These are phyloP conservation scores for Anthoptus insignis DNA, from an alignment of 2,888 invertebrate species.

Conservation along the genomic window DNA sequence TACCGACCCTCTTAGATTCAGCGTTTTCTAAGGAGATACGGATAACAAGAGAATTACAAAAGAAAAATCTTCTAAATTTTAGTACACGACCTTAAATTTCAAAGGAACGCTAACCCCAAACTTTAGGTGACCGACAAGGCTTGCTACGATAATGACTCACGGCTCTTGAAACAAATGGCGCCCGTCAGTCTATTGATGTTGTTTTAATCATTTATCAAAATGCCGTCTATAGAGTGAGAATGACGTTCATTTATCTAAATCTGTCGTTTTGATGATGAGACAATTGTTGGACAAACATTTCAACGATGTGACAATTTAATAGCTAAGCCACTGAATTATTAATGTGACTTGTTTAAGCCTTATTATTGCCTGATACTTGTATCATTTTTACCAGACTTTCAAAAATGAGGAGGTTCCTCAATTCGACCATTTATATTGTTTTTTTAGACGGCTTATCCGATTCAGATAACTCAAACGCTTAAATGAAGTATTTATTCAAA, in stretches of 20 bases:
- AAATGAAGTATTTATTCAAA: no score
- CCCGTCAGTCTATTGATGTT: neutral
- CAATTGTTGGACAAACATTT: no score
- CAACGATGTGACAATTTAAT: no score
- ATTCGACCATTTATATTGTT: no score
- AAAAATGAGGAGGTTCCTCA: no score
- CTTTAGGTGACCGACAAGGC: neutral
- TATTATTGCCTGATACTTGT: no score
- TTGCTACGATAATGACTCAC: neutral
- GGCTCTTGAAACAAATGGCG: neutral
- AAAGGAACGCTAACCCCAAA: neutral
- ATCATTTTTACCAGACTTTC: no score
- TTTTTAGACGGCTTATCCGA: no score
- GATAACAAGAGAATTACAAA: slow-evolving; percentile 4
- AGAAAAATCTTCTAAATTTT: neutral
- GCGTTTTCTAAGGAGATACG: slow-evolving; percentile 6
- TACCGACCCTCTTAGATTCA: slow-evolving; percentile 10
- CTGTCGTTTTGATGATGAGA: no score
- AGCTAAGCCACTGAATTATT: no score
- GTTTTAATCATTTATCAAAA: neutral
- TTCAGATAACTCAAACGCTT: no score
- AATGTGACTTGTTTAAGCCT: no score
- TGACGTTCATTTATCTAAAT: neutral
- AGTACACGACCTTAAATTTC: neutral
- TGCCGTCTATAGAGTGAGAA: neutral